Percentiles rank a stretch among this genome's conserved stretches.
Conservation (phyloP, 2,888 invertebrate genomes). For the Steinernema scapterisci region DNA sequence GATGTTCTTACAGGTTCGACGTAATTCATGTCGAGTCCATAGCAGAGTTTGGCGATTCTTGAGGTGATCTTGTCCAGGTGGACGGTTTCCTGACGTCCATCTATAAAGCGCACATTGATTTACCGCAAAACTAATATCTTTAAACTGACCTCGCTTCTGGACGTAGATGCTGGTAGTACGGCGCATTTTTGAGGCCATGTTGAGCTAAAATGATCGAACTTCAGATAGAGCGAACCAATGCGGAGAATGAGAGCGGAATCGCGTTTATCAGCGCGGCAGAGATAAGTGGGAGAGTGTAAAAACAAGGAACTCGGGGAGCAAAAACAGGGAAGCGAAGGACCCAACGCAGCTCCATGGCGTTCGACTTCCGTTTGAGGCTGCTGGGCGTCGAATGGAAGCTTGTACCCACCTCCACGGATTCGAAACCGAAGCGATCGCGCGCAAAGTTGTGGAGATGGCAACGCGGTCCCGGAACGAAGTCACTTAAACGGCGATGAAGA, state of each 20-base stretch:
- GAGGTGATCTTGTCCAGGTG: conserved; percentile 98
- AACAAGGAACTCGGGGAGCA: no score
- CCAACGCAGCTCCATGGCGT: no score
- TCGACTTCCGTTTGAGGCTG: no score
- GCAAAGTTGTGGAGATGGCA: no score
- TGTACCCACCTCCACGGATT: no score
- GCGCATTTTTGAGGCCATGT: conserved; percentile 43
- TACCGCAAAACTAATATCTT: not conserved
- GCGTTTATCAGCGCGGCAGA: no score
- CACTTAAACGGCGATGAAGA: no score
- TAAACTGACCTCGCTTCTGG: conserved; percentile 51
- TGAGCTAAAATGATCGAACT: not conserved
- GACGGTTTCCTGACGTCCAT: conserved; percentile 86
- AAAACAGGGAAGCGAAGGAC: no score
- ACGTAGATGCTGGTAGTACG: conserved; percentile 55
- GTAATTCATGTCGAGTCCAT: conserved; percentile 91
- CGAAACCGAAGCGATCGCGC: no score
- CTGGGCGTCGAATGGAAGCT: no score
- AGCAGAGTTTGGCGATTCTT: conserved; percentile 89
- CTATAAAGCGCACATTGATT: conserved; percentile 24
- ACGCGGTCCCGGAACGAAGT: no score
- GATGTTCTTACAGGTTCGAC: conserved; percentile 82
- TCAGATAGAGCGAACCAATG: not conserved
- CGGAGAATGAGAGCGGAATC: not conserved
- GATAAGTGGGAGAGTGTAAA: no score